Base-by-base conservation (phyloP, 2,888 invertebrate genomes). In the Sarcophaga rosellei region DNA sequence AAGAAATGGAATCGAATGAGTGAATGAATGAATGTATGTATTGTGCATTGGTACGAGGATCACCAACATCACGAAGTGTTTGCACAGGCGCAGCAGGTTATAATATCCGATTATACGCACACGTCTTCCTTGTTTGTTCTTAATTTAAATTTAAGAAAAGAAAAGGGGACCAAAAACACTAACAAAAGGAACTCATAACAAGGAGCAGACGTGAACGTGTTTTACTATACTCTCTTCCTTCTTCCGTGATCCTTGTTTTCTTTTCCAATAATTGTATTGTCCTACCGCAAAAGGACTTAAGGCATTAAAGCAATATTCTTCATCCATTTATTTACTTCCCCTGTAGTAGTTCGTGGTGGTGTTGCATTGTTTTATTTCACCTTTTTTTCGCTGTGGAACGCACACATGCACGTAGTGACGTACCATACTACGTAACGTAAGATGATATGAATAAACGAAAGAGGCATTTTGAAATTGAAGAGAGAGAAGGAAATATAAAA, bases 31-130 rank as follows among this genome's bases (percentile, higher is more conserved):
- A 35, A 35, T 35, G 35, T 8, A 35, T 35, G 76, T 65, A 65
- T 72, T 25, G 61, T 63, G 65, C 81, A 75, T 68, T 85, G 45
- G 76, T 80, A 79, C 70, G 81, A 80, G 76, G 68, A 77, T 77
- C 68, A 75, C 76, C 75, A 77, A 65, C 77, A 73, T 77, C 86
- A n/a, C n/a, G 77, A 81, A 86, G 84, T 86, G 84, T 84, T 86
- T 86, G 86, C 78, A 78, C 86, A 86, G 70, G 57, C 86, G 74
- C 86, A 86, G 86, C 86, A 86, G 86, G 86, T 86, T 86, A 84
- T 86, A 84, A 84, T 84, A 81, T 86, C 81, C 81, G 81, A 84
- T 86, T 86, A 86, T 84, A 84, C 81, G 84, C 86, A 78, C 84
- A 86, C 86, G 84, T 81, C 69, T 74, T 81, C 74, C 66, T 84